Evolutionary conservation across 2,888 invertebrate species (phyloP), one percentile per base, ranked within the genome.

Genomic region (Nebria salina): DNA sequence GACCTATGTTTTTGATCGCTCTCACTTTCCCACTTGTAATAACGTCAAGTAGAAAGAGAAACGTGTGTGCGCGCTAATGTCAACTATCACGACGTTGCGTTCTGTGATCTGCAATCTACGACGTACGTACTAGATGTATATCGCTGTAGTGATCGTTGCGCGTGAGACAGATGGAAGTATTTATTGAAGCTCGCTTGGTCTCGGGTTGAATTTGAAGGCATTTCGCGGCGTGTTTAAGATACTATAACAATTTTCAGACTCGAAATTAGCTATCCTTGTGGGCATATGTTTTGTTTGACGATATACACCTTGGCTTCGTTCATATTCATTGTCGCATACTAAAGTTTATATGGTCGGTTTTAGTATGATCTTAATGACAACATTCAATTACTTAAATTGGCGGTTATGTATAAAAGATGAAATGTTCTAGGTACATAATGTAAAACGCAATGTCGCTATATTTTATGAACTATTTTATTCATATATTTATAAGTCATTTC

Each of bases 171-270:
- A 65, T 20, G 75, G 65, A 34, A 65, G 26, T 79, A 34, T 79
- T 42, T 74, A 72, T 54, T 73, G 70, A 25, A 25, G 68, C 68
- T 5, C 74, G 72, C 54, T n/a, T 70, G 65, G 41, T 82, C 70
- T 68, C 20, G 65, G 74, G 34, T 34, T 66, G 42, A 76, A 72
- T 75, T 64, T 64, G 13, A 81, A 77, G 81, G 84, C 85, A 85
- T 87, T 88, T 87, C 87, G 88, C 88, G 89, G 88, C 87, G 87
- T 87, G 87, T 88, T 89, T 87, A 86, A 88, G 88, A 87, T 86
- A 86, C 86, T 86, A 87, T 87, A 85, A 84, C 85, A 84, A 83
- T 84, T 85, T 83, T 82, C 80, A 83, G 82, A 79, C 81, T 84
- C 83, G 83, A 84, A 85, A 84, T 85, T 84, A 84, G 84, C 83